Percentiles rank a stretch among this genome's conserved stretches.
Conservation (phyloP, 1,140 invertebrate genomes). For the Euschistus heros region DNA sequence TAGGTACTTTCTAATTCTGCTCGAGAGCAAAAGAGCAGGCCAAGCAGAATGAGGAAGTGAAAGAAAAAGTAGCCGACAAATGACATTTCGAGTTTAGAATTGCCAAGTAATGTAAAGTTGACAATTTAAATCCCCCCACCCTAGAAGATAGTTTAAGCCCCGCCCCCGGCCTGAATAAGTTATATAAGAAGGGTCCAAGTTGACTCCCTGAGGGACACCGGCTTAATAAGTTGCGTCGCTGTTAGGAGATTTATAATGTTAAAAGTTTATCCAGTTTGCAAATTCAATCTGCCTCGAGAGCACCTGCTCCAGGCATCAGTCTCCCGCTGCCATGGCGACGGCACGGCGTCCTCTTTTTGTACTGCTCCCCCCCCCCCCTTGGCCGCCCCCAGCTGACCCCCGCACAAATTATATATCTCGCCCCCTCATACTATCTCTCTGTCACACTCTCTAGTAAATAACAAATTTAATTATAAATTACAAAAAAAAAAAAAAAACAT, state of each 20-base stretch:
- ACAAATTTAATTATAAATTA: too few species aligned
- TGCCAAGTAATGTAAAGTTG: constrained; percentile 17
- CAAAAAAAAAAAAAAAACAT: too few species aligned
- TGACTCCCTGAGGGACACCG: constrained; percentile 10
- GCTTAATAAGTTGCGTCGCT: constrained; percentile 13
- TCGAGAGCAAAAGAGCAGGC: neutral
- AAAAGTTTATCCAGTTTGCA: constrained; percentile 17
- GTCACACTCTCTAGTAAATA: too few species aligned
- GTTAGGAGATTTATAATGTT: constrained; percentile 15
- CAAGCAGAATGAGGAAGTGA: neutral
- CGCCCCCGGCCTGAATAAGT: constrained; percentile 10
- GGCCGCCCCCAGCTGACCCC: too few species aligned
- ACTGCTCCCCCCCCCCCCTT: too few species aligned
- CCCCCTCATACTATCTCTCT: too few species aligned
- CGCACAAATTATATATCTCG: too few species aligned
- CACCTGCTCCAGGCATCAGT: constrained; percentile 12
- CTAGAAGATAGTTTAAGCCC: constrained; percentile 3
- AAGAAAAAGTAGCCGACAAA: constrained; percentile 2
- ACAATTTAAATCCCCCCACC: constrained; percentile 13
- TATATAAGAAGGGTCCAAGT: constrained; percentile 14
- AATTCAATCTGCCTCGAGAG: constrained; percentile 14
- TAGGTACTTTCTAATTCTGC: too few species aligned
- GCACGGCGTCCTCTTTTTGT: neutral
- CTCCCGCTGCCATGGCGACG: constrained; percentile 12
- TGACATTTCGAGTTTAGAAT: constrained; percentile 13